Percentiles rank a stretch among this genome's conserved stretches.
Evolutionary conservation across 2,113 vertebrate species (phyloP).

Genomic region (Psettodes erumei): DNA sequence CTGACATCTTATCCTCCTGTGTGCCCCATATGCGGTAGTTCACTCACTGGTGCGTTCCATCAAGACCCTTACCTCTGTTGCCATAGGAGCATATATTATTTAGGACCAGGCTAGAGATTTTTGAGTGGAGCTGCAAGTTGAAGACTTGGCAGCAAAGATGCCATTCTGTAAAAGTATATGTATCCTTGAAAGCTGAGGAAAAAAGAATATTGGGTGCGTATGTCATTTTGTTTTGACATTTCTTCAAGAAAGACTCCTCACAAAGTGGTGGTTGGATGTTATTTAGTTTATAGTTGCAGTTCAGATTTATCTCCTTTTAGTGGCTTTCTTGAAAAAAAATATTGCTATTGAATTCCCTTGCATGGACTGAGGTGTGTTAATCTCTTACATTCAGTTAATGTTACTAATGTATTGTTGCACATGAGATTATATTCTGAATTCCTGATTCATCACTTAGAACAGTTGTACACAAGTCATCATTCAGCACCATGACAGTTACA

Average conservation of each 20-base stretch:
- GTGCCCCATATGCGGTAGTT: conserved; percentile 28
- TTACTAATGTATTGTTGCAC: not conserved
- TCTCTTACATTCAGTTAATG: not conserved
- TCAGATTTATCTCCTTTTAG: not conserved
- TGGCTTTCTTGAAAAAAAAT: not conserved
- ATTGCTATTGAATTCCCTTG: not conserved
- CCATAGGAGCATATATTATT: conserved; percentile 61
- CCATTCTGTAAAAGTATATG: conserved; percentile 2
- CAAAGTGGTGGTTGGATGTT: conserved; percentile 1
- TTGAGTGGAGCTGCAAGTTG: conserved; percentile 5
- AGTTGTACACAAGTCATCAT: no score
- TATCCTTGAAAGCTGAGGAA: conserved; percentile 20
- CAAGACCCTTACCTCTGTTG: conserved; percentile 34
- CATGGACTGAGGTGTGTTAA: not conserved
- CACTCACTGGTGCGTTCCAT: conserved; percentile 33
- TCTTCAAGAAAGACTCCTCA: conserved; percentile 11
- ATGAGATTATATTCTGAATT: not conserved
- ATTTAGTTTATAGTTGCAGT: not conserved
- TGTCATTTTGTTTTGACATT: conserved; percentile 30
- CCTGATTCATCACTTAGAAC: no score
- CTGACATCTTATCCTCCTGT: conserved; percentile 56
- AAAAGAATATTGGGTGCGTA: conserved; percentile 10
- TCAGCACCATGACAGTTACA: no score
- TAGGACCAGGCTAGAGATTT: conserved; percentile 33
- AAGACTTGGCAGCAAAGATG: conserved; percentile 34